Conservation (phyloP, 2,113 vertebrate species). For the Cairina moschata region DNA sequence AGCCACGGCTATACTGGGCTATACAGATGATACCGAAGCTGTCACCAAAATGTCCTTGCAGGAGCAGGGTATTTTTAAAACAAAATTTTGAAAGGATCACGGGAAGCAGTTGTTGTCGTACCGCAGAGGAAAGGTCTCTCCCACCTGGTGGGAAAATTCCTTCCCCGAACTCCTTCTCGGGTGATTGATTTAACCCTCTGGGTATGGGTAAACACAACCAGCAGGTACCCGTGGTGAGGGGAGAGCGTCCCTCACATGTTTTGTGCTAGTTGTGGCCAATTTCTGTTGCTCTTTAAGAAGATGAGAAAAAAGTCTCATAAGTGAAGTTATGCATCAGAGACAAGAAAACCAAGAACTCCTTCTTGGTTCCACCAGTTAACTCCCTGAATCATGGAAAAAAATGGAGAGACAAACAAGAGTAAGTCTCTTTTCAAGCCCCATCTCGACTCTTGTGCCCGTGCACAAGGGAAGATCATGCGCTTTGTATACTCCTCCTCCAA, state of each 20-base stretch:
- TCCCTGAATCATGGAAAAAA: neutral
- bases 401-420: neutral
- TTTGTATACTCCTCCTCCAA: neutral
- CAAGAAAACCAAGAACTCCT: neutral
- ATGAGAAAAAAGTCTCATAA: neutral
- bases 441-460: neutral
- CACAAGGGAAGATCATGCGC: neutral
- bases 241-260: neutral
- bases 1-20: neutral
- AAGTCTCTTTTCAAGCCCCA: neutral
- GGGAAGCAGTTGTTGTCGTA: neutral
- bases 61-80: neutral
- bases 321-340: neutral
- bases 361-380: neutral
- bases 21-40: neutral
- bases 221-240: accelerated
- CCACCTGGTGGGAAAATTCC: neutral
- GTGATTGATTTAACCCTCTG: neutral
- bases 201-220: neutral
- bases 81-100: neutral
- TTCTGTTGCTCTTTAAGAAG: neutral
- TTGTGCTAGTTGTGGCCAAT: neutral
- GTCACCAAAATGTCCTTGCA: neutral
- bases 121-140: neutral
- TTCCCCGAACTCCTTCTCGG: neutral